These are phyloP conservation scores for Synodontis membranacea DNA, from an alignment of 2,113 vertebrate genomes.

Conservation along the genomic window DNA sequence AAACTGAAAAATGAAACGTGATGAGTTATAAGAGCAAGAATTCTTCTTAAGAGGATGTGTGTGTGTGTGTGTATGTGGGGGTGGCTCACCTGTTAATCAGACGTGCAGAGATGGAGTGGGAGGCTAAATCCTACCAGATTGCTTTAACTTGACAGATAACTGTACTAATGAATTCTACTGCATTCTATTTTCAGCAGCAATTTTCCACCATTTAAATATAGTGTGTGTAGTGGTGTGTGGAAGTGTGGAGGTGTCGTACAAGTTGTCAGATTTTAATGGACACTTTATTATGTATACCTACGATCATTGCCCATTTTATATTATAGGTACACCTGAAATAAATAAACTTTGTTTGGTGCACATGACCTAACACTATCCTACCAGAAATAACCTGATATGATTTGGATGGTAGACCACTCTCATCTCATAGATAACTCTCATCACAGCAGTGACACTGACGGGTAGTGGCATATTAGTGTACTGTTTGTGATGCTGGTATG, in stretches of 20 bases:
- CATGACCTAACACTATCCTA: background rate
- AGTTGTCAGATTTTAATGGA: background rate
- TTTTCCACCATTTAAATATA: background rate
- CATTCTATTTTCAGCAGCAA: background rate
- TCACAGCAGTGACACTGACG: background rate
- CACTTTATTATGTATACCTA: background rate
- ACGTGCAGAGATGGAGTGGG: slow-evolving; percentile 3
- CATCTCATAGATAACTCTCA: background rate
- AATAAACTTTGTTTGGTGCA: background rate
- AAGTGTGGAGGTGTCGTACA: background rate
- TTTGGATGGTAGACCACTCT: too few species aligned
- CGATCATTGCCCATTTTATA: background rate
- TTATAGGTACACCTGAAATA: too few species aligned
- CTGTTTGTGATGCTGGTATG: background rate
- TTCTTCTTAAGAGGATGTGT: background rate
- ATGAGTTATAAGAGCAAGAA: background rate
- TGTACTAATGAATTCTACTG: background rate
- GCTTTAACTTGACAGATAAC: background rate
- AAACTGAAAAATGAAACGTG: background rate
- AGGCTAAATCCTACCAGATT: background rate
- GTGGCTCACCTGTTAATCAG: background rate
- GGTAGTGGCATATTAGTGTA: background rate
- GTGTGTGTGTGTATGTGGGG: slow-evolving; percentile 1
- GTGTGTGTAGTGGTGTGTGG: background rate
- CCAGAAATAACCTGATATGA: background rate